Conservation (phyloP, 2,888 invertebrate species). For the Himalopsyche kuldschensis region DNA sequence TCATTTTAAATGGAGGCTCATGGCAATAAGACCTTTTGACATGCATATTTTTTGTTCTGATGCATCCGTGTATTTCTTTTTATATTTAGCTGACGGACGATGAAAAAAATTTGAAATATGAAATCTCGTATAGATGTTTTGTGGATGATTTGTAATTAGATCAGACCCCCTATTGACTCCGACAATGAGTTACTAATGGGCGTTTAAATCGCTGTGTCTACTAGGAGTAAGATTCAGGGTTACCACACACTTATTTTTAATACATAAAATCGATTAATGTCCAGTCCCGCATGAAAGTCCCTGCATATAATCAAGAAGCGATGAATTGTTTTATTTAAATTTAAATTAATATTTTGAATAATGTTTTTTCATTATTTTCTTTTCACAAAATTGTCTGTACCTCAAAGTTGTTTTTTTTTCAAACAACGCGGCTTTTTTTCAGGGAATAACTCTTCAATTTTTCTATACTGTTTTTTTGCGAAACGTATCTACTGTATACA, state of each 20-base stretch:
- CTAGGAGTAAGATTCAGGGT: constrained; percentile 8
- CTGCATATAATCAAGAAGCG: no score
- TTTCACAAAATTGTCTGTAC: no score
- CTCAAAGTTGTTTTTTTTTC: no score
- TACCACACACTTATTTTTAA: neutral
- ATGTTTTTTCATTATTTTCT: no score
- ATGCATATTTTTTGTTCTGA: neutral
- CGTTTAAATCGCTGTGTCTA: constrained; percentile 30
- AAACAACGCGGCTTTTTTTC: no score
- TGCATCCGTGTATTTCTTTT: neutral
- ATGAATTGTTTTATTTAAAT: no score
- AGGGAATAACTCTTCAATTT: no score
- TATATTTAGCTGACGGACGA: neutral
- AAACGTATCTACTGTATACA: no score
- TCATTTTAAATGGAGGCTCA: neutral
- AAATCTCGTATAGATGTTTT: neutral
- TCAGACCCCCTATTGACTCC: constrained; percentile 28
- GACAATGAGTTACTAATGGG: constrained; percentile 29
- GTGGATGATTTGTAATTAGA: constrained; percentile 29
- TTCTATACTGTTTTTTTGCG: no score
- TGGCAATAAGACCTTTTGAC: neutral
- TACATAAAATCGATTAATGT: no score
- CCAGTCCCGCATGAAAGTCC: no score
- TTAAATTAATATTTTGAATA: no score
- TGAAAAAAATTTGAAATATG: neutral